Evolutionary conservation across 2,113 vertebrate genomes (phyloP), one percentile per base, ranked within the genome.

Genomic region (Nesoenas mayeri): DNA sequence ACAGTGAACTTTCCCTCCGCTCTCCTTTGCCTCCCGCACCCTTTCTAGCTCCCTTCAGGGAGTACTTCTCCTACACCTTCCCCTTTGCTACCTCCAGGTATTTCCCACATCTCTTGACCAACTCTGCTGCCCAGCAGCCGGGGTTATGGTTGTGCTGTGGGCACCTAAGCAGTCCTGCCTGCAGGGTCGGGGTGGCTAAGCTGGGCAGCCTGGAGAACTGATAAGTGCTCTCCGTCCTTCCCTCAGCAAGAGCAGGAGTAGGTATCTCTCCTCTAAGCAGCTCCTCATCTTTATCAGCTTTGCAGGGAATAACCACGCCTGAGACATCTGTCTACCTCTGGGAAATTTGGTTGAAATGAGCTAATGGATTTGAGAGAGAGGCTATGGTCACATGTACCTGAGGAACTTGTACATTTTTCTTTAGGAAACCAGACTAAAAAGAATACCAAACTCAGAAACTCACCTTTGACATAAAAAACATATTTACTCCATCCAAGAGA

Each of bases 131-230:
- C 34, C 34, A 60, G 11, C 26, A 61, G 4, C 48, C 4, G 3
- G 12, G 22, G 25, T 32, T 62, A 42, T 0, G 0, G 4, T 0
- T 6, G 24, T 38, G 17, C 34, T 42, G 5, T 11, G 34, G 34
- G 18, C 1, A 1, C 7, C 26, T 36, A 67, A 11, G 26, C 15
- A 38, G 9, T 26, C 16, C 38, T 21, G 13, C 0, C 0, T 17
- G n/a, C 1, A 4, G 15, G 26, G 10, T 11, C 0, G 0, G 62
- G 72, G 22, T 10, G 89, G 70, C 25, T 15, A 32, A 67, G 38
- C 31, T 78, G 28, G 28, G 22, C 40, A 78, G 32, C 11, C 24
- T 28, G 36, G 8, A 78, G 36, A 40, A 89, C 20, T 0, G 1
- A 6, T 47, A 50, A 42, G 36, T 12, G 38, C 11, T 85, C 25